Conservation (phyloP, 2,113 vertebrate genomes). For the Eurystomus gularis region DNA sequence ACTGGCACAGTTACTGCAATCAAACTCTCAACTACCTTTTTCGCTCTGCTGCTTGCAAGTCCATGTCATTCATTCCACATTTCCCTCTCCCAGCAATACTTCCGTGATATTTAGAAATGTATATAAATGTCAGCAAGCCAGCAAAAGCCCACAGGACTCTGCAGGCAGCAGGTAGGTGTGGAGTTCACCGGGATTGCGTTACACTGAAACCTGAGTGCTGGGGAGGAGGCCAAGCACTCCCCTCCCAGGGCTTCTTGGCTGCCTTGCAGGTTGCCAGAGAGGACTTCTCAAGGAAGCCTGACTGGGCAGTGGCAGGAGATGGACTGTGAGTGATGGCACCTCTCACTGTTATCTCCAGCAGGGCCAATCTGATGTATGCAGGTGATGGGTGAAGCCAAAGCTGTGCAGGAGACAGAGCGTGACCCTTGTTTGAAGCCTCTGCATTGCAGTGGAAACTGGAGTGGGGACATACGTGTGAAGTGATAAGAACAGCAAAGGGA, state of each 20-base stretch:
- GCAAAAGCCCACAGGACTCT: background rate
- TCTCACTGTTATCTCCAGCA: background rate
- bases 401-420: background rate
- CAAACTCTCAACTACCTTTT: background rate
- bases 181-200: fast-evolving
- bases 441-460: fast-evolving
- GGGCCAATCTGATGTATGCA: background rate
- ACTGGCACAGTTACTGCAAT: background rate
- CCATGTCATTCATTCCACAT: background rate
- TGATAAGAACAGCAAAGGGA: fast-evolving
- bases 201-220: background rate
- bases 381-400: background rate
- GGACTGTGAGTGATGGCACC: fast-evolving
- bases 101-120: background rate
- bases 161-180: background rate
- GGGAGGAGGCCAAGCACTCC: background rate
- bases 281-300: background rate
- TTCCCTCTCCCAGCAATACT: background rate
- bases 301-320: fast-evolving
- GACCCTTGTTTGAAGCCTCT: background rate
- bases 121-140: background rate
- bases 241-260: background rate
- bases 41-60: background rate
- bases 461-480: background rate
- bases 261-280: background rate